These are phyloP conservation scores for Gouania willdenowi DNA, from an alignment of 2,797 vertebrate species.

Conservation along the genomic window DNA sequence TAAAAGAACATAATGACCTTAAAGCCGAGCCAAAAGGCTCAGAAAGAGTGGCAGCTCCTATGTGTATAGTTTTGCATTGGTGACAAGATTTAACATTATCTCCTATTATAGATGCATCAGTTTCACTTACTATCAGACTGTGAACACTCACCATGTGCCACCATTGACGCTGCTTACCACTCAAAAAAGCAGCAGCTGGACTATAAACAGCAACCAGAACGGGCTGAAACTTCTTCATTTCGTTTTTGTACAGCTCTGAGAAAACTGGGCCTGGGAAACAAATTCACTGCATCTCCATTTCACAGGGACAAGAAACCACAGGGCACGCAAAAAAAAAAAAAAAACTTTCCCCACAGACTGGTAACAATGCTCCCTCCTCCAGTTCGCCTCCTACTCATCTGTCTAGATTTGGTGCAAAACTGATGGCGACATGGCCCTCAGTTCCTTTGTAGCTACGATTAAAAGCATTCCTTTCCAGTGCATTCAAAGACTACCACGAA, in stretches of 20 bases:
- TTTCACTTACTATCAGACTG: slow-evolving; percentile 49
- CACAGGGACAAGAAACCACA: slow-evolving; percentile 66
- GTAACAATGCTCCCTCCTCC: slow-evolving; percentile 73
- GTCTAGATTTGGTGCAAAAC: slow-evolving; percentile 60
- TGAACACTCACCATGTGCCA: slow-evolving; percentile 44
- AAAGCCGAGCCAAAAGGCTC: slow-evolving; percentile 32
- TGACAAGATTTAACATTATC: slow-evolving; percentile 59
- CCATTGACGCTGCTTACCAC: slow-evolving; percentile 39
- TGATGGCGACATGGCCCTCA: slow-evolving; percentile 64
- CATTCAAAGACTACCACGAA: slow-evolving; percentile 67
- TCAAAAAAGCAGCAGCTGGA: slow-evolving; percentile 13
- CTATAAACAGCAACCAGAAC: slow-evolving; percentile 53
- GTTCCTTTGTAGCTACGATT: slow-evolving; percentile 69
- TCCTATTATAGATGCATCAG: slow-evolving; percentile 56
- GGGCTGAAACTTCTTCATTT: slow-evolving; percentile 57
- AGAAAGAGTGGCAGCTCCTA: slow-evolving; percentile 34
- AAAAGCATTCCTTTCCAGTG: slow-evolving; percentile 74
- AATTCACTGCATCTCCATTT: slow-evolving; percentile 67
- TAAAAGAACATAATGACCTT: slow-evolving; percentile 52
- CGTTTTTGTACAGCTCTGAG: slow-evolving; percentile 51
- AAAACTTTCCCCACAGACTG: slow-evolving; percentile 66
- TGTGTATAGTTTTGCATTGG: slow-evolving; percentile 36
- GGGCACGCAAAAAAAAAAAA: slow-evolving; percentile 67
- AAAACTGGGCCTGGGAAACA: slow-evolving; percentile 64
- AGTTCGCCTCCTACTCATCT: slow-evolving; percentile 56